Conservation (phyloP, 1,140 invertebrate genomes). For the Phenacoccus solenopsis region DNA sequence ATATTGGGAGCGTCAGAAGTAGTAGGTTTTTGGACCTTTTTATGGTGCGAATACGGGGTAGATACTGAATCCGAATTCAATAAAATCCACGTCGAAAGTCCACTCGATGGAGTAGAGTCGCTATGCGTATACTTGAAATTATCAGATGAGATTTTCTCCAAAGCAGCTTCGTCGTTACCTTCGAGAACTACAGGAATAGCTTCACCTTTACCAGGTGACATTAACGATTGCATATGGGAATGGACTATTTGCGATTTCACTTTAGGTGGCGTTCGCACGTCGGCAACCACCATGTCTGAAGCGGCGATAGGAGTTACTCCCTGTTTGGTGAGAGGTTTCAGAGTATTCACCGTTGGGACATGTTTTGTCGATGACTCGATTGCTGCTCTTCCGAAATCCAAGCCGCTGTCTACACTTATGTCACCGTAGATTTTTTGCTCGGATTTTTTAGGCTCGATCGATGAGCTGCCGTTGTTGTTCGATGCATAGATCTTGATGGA, state of each 20-base stretch:
- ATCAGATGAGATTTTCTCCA: slow-evolving; percentile 24
- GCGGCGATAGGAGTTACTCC: slow-evolving; percentile 23
- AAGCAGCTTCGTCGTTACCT: slow-evolving; percentile 30
- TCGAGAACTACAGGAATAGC: slow-evolving; percentile 43
- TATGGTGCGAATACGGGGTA: slow-evolving; percentile 33
- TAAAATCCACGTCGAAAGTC: slow-evolving; percentile 46
- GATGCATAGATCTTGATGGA: not conserved
- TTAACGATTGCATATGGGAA: slow-evolving; percentile 14
- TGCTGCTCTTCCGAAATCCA: not conserved
- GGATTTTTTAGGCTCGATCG: not conserved
- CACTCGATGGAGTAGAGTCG: slow-evolving; percentile 29
- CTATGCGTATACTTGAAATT: slow-evolving; percentile 32
- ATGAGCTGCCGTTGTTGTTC: not conserved
- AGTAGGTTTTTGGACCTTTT: slow-evolving; percentile 27
- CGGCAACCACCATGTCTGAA: slow-evolving; percentile 35
- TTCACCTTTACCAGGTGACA: slow-evolving; percentile 33
- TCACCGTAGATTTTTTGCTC: not conserved
- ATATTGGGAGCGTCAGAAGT: slow-evolving; percentile 11
- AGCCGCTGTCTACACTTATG: not conserved
- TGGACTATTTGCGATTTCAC: slow-evolving; percentile 33
- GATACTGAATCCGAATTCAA: slow-evolving; percentile 41
- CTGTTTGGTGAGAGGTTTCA: not conserved
- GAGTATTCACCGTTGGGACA: not conserved
- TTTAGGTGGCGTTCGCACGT: slow-evolving; percentile 47
- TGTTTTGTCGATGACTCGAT: not conserved